Evolutionary conservation across 2,888 invertebrate genomes (phyloP), one percentile per base, ranked within the genome.

Genomic region (Oxystoma pomonae): DNA sequence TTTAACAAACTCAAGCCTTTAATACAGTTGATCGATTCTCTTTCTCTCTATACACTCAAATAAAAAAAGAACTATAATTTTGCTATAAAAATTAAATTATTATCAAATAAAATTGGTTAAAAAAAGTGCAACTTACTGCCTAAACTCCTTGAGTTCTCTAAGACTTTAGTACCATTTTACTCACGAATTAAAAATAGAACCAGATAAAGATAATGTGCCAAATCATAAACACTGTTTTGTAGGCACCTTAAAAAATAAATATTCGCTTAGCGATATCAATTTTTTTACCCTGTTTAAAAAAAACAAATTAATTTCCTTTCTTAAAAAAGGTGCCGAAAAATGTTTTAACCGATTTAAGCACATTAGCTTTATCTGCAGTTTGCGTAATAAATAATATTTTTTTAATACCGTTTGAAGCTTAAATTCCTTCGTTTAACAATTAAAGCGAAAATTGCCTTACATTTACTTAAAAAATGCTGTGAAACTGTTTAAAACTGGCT

Each of bases 131-230:
- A 7, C 35, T 35, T 35, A 35, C 35, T 35, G 35, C 12, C 12
- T 35, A 35, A 35, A 3, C n/a, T n/a, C n/a, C n/a, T n/a, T n/a
- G n/a, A n/a, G n/a, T n/a, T n/a, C 57, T 57, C 62, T 62, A 62
- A 21, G 50, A 58, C 22, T 58, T 62, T 62, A 62, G 62, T 62
- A 62, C 62, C 62, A 62, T 58, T 62, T 62, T 12, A 58, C 62
- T 62, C 58, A 62, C 62, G 58, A 62, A 58, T 49, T 22, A 49
- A 62, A 50, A 21, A 52, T 18, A n/a, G 5, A 50, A 53, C 49
- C 20, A 50, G 18, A 58, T 35, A 3, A 58, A 22, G 17, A 35
- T 17, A 55, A 55, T 5, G 55, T 21, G 55, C 55, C 20, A 20
- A 55, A 55, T 22, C 50, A 17, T 57, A 1, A 55, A 56, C 49